phyloP scores from a whole-genome alignment of 2,888 invertebrate genomes.

The Mesorhabditis spiculigera region DNA sequence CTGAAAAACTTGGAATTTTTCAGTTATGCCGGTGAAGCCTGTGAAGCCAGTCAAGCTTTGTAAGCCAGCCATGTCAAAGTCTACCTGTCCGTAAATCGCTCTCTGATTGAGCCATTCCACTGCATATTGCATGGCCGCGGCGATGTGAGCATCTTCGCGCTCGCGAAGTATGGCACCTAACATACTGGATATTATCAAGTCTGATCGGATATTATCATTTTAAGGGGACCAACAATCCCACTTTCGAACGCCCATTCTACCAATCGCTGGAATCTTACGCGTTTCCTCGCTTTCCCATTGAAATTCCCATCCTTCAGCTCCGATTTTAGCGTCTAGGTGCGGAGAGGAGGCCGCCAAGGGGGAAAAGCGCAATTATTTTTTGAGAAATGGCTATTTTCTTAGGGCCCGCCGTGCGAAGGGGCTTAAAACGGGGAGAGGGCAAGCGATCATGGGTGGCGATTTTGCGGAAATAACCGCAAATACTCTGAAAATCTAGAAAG shows the following conservation, averaged over 20 bases:
- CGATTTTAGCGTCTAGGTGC: too few relatives aligned
- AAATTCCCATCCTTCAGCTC: not conserved
- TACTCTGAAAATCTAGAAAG: too few relatives aligned
- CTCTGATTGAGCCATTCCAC: slow-evolving; percentile 48
- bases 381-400: too few relatives aligned
- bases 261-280: not conserved
- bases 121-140: slow-evolving; percentile 48
- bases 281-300: not conserved
- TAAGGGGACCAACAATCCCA: not conserved
- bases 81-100: slow-evolving; percentile 29
- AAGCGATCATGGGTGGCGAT: too few relatives aligned
- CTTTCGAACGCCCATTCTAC: not conserved
- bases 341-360: too few relatives aligned
- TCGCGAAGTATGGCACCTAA: slow-evolving; percentile 51
- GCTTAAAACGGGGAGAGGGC: too few relatives aligned
- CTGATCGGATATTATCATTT: not conserved
- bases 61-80: not conserved
- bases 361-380: too few relatives aligned
- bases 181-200: not conserved
- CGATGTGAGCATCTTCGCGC: slow-evolving; percentile 52
- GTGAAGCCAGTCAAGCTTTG: not conserved
- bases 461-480: too few relatives aligned
- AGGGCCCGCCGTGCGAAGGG: too few relatives aligned
- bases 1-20: not conserved
- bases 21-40: not conserved